Percentiles rank a stretch among this genome's conserved stretches.
phyloP scores from a whole-genome alignment of 2,113 vertebrate species.

The Bothrops jararaca region DNA sequence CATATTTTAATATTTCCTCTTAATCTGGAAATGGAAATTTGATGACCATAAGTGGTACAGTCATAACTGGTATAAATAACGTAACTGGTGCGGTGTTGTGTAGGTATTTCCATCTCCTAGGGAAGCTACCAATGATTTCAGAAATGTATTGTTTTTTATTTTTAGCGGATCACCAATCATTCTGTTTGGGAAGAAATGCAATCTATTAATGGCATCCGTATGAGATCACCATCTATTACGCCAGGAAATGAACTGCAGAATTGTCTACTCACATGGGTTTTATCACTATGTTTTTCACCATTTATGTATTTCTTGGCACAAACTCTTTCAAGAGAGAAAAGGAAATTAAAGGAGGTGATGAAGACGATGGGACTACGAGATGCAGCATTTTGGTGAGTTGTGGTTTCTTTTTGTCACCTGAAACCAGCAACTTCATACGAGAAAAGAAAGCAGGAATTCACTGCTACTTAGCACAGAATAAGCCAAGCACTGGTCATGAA shows the following conservation, averaged over 20 bases:
- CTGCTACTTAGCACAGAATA: neutral
- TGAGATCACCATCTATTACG: neutral
- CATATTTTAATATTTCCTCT: no score
- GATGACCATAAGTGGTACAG: no score
- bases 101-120: no score
- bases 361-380: constrained; percentile 83
- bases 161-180: constrained; percentile 56
- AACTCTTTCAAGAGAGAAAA: constrained; percentile 55
- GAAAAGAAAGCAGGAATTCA: neutral
- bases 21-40: no score
- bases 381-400: constrained; percentile 78
- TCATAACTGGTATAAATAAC: no score
- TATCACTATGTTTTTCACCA: constrained; percentile 28
- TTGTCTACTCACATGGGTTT: neutral
- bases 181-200: constrained; percentile 63
- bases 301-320: constrained; percentile 52
- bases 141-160: neutral
- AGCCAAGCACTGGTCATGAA: neutral
- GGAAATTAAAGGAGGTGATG: constrained; percentile 80
- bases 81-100: no score
- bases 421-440: neutral
- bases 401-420: neutral
- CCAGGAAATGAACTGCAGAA: neutral
- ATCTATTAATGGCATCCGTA: constrained; percentile 46
- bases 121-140: neutral